These are phyloP conservation scores for Himalopsyche japonica DNA, from an alignment of 2,888 invertebrate genomes.

Conservation along the genomic window DNA sequence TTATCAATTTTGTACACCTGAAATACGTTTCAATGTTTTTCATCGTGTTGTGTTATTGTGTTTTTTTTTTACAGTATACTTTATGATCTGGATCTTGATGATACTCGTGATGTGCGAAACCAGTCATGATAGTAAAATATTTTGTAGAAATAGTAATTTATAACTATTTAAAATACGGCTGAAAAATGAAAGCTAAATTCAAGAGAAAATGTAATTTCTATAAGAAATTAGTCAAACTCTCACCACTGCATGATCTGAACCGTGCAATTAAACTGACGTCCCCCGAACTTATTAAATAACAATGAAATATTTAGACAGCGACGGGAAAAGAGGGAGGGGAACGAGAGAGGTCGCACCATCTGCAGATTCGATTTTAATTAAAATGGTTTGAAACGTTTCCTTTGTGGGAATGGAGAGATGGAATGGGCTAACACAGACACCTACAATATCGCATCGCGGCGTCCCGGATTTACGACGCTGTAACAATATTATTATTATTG, in stretches of 20 bases:
- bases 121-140: too few relatives aligned
- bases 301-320: neutral
- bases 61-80: too few relatives aligned
- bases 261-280: neutral
- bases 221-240: neutral
- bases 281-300: neutral
- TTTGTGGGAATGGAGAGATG: neutral
- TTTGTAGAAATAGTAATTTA: too few relatives aligned
- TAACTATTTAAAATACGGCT: neutral
- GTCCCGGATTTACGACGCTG: neutral
- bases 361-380: neutral
- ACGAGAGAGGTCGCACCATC: neutral
- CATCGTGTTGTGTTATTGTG: too few relatives aligned
- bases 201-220: neutral
- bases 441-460: neutral
- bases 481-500: neutral
- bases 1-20: too few relatives aligned
- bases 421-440: neutral
- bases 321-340: too few relatives aligned
- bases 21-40: too few relatives aligned
- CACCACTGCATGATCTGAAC: neutral
- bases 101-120: too few relatives aligned
- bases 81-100: too few relatives aligned
- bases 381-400: neutral
- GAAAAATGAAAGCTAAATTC: neutral